Percentiles rank a stretch among this genome's conserved stretches.
phyloP scores from a whole-genome alignment of 2,888 invertebrate genomes.

The Erebia aethiops region DNA sequence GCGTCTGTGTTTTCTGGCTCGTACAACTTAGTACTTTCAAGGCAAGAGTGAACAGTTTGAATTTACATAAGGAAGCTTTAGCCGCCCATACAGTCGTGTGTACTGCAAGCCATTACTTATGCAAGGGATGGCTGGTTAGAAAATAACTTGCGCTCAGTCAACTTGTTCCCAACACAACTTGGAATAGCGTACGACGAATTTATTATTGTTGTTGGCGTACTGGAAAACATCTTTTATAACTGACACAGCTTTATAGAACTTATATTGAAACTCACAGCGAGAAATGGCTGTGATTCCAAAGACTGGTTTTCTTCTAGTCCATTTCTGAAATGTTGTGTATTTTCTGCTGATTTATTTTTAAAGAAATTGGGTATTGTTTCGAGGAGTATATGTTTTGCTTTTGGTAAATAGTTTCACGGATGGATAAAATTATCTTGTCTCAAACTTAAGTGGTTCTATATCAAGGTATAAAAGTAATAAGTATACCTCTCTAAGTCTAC shows the following conservation, averaged over 20 bases:
- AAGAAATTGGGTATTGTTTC: neutral
- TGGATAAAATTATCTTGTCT: too few species aligned
- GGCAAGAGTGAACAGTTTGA: neutral
- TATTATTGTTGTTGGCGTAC: slow-evolving; percentile 27
- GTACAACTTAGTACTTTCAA: too few species aligned
- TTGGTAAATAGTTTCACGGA: too few species aligned
- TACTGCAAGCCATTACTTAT: slow-evolving; percentile 16
- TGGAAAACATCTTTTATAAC: slow-evolving; percentile 24
- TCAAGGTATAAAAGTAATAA: too few species aligned
- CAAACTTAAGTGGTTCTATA: too few species aligned
- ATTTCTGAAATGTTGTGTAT: slow-evolving; percentile 1
- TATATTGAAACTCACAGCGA: slow-evolving; percentile 15
- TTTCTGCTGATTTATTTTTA: neutral
- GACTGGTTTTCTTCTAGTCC: neutral
- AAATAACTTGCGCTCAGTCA: slow-evolving; percentile 25
- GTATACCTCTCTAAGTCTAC: too few species aligned
- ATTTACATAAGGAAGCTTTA: slow-evolving; percentile 6
- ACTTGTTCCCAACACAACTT: slow-evolving; percentile 24
- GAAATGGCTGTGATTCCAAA: slow-evolving; percentile 9
- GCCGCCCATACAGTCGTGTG: slow-evolving; percentile 11
- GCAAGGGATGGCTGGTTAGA: slow-evolving; percentile 14
- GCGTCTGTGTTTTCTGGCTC: too few species aligned
- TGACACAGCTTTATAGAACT: slow-evolving; percentile 22
- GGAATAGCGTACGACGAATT: slow-evolving; percentile 29
- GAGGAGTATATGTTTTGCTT: neutral